These are phyloP conservation scores for Coccyzus lansbergi DNA, from an alignment of 2,797 vertebrate genomes.

Conservation along the genomic window DNA sequence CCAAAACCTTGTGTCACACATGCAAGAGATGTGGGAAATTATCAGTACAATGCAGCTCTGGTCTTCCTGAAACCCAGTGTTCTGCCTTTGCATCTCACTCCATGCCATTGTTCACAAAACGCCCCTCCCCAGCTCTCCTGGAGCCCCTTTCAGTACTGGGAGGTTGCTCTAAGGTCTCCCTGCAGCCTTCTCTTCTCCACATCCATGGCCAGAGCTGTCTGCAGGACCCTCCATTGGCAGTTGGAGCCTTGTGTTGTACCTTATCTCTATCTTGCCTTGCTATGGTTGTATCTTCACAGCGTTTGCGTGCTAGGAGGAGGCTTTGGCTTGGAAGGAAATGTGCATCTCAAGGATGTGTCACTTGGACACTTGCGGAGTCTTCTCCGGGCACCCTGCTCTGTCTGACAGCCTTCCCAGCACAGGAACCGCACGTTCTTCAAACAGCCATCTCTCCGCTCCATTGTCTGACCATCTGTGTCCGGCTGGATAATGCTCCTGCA, in stretches of 20 bases:
- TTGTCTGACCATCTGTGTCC: neutral
- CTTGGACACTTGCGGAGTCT: neutral
- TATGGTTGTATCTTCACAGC: neutral
- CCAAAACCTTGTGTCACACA: too few relatives aligned
- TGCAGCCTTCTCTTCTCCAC: too few relatives aligned
- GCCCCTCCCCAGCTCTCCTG: too few relatives aligned
- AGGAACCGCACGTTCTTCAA: neutral
- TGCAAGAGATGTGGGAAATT: too few relatives aligned
- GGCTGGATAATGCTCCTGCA: accelerated
- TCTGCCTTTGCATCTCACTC: too few relatives aligned
- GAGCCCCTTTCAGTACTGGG: too few relatives aligned
- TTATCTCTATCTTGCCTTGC: too few relatives aligned
- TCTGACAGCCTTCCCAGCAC: neutral
- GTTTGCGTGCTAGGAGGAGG: neutral
- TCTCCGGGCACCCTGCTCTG: neutral
- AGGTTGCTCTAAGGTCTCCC: too few relatives aligned
- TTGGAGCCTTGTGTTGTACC: accelerated
- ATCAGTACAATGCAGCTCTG: too few relatives aligned
- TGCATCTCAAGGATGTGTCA: neutral
- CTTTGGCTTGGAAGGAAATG: neutral
- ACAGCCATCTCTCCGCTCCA: accelerated
- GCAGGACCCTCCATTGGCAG: neutral
- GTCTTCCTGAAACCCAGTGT: too few relatives aligned
- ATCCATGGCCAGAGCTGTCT: neutral
- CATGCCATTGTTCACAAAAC: too few relatives aligned